These are phyloP conservation scores for Cydia splendana DNA, from an alignment of 1,140 invertebrate species.

Conservation along the genomic window DNA sequence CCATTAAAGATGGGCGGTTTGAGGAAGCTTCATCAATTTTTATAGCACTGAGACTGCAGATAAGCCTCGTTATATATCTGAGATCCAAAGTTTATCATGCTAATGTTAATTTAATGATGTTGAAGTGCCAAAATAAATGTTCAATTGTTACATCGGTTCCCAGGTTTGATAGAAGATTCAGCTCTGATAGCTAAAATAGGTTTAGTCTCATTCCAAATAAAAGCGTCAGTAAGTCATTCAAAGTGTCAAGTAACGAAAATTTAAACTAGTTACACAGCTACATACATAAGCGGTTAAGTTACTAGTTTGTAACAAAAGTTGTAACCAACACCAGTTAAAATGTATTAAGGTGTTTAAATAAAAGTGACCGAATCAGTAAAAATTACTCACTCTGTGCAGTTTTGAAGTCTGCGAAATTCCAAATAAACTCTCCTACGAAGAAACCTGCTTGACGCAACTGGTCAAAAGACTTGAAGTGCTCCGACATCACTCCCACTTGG, in stretches of 20 bases:
- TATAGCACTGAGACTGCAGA: conserved; percentile 50
- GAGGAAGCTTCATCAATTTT: conserved; percentile 60
- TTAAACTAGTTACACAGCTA: too few relatives aligned
- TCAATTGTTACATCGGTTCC: not conserved
- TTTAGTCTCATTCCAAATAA: too few relatives aligned
- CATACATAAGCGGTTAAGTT: too few relatives aligned
- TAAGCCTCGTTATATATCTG: conserved; percentile 48
- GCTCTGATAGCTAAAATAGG: too few relatives aligned
- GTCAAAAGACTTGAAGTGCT: conserved; percentile 96
- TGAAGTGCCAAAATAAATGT: not conserved
- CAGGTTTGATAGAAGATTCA: not conserved
- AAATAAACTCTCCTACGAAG: conserved; percentile 98
- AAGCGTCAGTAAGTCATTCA: too few relatives aligned
- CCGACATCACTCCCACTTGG: conserved; percentile 90
- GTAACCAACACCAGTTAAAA: too few relatives aligned
- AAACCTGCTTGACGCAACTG: conserved; percentile 86
- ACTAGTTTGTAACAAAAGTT: too few relatives aligned
- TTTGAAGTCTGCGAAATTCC: conserved; percentile 97
- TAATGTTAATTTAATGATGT: conserved; percentile 32
- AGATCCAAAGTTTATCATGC: conserved; percentile 33
- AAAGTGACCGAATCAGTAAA: not conserved
- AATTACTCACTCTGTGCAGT: conserved; percentile 84
- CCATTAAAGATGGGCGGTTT: conserved; percentile 44
- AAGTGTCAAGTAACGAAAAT: too few relatives aligned
- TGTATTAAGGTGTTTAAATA: too few relatives aligned